phyloP scores from a whole-genome alignment of 2,888 invertebrate genomes.

The Abscondita cerata region DNA sequence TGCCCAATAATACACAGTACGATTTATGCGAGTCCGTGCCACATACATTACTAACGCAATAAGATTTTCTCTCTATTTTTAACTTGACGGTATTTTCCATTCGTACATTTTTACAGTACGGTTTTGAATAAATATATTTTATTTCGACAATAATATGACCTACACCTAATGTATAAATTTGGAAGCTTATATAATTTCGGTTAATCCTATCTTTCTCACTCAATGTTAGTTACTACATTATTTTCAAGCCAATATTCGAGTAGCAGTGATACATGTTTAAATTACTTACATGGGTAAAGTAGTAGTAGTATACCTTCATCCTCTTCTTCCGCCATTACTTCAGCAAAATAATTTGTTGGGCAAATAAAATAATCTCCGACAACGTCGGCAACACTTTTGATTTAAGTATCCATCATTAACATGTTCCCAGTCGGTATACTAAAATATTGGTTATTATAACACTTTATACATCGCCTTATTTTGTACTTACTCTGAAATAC shows the following conservation, averaged over 20 bases:
- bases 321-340: conserved; percentile 82
- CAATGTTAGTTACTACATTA: conserved; percentile 22
- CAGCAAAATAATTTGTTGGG: conserved; percentile 89
- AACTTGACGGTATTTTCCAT: too few relatives aligned
- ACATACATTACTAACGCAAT: too few relatives aligned
- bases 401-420: conserved; percentile 83
- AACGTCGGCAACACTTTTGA: conserved; percentile 85
- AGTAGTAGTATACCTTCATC: conserved; percentile 88
- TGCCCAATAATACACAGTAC: too few relatives aligned
- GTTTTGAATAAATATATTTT: too few relatives aligned
- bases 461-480: conserved; percentile 2
- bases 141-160: not conserved
- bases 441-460: conserved; percentile 46
- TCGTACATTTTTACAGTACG: too few relatives aligned
- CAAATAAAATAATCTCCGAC: conserved; percentile 96
- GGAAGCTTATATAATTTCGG: conserved; percentile 20
- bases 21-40: too few relatives aligned
- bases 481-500: conserved; percentile 79
- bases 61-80: too few relatives aligned
- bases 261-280: conserved; percentile 24
- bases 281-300: conserved; percentile 85
- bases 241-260: conserved; percentile 17
- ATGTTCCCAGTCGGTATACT: conserved; percentile 92
- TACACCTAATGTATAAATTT: conserved; percentile 15
- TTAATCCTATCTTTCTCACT: conserved; percentile 23